phyloP scores from a whole-genome alignment of 2,888 invertebrate species.

The Cloeon dipterum region DNA sequence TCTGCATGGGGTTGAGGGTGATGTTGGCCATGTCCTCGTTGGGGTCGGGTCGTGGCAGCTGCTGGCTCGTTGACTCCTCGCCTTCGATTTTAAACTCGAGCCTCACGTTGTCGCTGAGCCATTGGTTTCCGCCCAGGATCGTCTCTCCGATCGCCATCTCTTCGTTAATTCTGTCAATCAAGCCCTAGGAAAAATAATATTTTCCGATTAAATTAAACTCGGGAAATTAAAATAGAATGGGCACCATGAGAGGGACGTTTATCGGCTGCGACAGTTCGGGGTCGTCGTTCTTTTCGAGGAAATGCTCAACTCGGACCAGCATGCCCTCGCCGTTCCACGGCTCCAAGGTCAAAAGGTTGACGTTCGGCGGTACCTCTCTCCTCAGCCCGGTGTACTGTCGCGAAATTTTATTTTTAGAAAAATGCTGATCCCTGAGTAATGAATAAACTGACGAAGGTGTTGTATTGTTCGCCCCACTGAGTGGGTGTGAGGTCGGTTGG shows the following conservation, averaged over 20 bases:
- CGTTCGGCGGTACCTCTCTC: slow-evolving; percentile 33
- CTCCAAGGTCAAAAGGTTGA: slow-evolving; percentile 58
- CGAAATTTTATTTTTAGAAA: not conserved
- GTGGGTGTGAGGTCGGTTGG: slow-evolving; percentile 16
- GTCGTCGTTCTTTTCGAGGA: slow-evolving; percentile 40
- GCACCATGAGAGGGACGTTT: slow-evolving; percentile 28
- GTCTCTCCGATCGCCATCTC: too few relatives aligned
- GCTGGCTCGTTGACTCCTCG: too few relatives aligned
- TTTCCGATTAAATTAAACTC: not conserved
- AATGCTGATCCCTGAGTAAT: too few relatives aligned
- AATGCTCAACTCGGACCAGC: slow-evolving; percentile 57
- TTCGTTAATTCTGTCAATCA: too few relatives aligned
- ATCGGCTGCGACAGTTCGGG: slow-evolving; percentile 24
- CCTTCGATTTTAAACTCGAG: slow-evolving; percentile 23
- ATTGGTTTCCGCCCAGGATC: slow-evolving; percentile 44
- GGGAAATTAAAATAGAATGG: slow-evolving; percentile 1
- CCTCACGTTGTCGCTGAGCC: slow-evolving; percentile 26
- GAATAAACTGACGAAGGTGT: slow-evolving; percentile 17
- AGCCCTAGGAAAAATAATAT: not conserved
- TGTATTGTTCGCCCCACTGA: slow-evolving; percentile 24
- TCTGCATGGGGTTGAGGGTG: slow-evolving; percentile 43
- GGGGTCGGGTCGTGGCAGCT: too few relatives aligned
- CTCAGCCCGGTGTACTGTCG: slow-evolving; percentile 28
- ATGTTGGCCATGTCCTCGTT: slow-evolving; percentile 21
- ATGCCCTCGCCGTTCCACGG: slow-evolving; percentile 39